Base-by-base conservation (phyloP, 1,140 invertebrate species). In the Heliothis virescens region DNA sequence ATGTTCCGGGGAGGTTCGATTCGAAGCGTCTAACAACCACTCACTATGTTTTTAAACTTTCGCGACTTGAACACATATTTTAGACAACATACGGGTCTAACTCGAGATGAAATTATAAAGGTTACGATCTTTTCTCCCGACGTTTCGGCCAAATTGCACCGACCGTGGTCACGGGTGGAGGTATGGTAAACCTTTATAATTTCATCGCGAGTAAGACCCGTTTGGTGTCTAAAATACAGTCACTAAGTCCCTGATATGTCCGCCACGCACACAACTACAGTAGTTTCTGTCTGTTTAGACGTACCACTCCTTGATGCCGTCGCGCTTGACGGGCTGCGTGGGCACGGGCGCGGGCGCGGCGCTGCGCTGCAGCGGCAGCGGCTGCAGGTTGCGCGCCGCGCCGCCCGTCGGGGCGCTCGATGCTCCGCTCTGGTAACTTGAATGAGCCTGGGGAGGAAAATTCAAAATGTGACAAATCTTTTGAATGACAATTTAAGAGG, bases 241-340 rank as follows among this genome's bases (percentile, higher is more conserved):
- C 81, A 83, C 73, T 62, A 75, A 11, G 59, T 67, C 29, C 57
- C 79, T 71, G 67, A 78, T 82, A 82, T 59, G 76, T 77, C 59
- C 80, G 60, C 50, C 57, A 75, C 73, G 18, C 67, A 71, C 71
- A 63, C 21, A 29, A 75, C 34, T 62, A 75, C 13, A 60, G 71
- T 60, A 11, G 60, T 73, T 26, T 29, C 29, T 55, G 11, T 74
- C 59, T 29, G 26, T 57, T 86, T 90, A 94, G 74, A 94, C 92
- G 82, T 94, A 94, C 92, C 92, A 94, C 90, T 94, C 91, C 83
- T 94, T 93, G 85, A 94, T 92, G 67, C 92, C 91, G 85, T 94
- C 91, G 4, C 92, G 83, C 74, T 92, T 93, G 69, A 89, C 88
- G 11, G 92, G 92, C 72, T 92, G 91, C 16, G 89, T 65, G 52